Base-by-base conservation (phyloP, 2,888 invertebrate species). In the Ethmia dodecea region DNA sequence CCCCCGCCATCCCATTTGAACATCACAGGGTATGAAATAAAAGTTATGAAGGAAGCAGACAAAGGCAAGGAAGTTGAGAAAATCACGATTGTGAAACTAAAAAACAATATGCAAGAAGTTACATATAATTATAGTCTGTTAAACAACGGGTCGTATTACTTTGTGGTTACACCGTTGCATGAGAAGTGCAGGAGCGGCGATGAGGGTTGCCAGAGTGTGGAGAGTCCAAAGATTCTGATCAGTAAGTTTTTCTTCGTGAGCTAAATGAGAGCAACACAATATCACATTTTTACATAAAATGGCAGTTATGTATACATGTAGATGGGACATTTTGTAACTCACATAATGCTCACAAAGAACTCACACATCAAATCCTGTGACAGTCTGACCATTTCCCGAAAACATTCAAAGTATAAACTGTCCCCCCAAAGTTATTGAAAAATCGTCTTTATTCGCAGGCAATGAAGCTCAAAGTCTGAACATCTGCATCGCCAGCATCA, bases 401-500 rank as follows among this genome's bases (percentile, higher is more conserved):
- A n/a, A n/a, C n/a, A n/a, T n/a, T n/a, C n/a, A n/a, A n/a, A n/a
- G n/a, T n/a, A n/a, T n/a, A n/a, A n/a, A n/a, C n/a, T n/a, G n/a
- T n/a, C n/a, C n/a, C n/a, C n/a, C n/a, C n/a, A n/a, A n/a, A n/a
- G n/a, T n/a, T n/a, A n/a, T n/a, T n/a, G n/a, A n/a, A n/a, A n/a
- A n/a, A n/a, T n/a, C n/a, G n/a, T n/a, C 3, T 16, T 37, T 39
- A 13, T 43, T 62, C 51, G 1, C 59, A 71, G 80, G 63, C 26
- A 75, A 57, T 25, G 74, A 77, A 16, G 55, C 64, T 0, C 70
- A 71, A 30, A 63, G 67, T 0, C 45, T 78, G 35, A 77, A 75
- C 46, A 75, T 86, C 9, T 84, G 86, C 43, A 83, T 86, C 34
- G 86, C 80, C 0, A 84, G 83, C 28, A 50, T 83, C 5, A 71